Evolutionary conservation across 2,888 invertebrate species (phyloP).

Genomic region (Drosophila mimetica): DNA sequence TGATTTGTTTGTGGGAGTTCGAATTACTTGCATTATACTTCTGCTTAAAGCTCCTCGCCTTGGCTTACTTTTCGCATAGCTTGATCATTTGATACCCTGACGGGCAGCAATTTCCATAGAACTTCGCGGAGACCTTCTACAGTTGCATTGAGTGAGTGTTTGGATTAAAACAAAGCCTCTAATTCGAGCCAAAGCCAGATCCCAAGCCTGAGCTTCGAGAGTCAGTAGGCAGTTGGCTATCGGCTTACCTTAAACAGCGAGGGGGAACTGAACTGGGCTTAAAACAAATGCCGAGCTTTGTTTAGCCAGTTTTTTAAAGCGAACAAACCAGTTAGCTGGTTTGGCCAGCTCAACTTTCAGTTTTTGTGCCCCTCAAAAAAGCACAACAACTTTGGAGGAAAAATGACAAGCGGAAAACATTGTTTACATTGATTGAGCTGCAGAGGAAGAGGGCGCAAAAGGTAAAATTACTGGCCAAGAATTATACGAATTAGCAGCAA

Average conservation of each 20-base stretch:
- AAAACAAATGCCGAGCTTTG: conserved; percentile 39
- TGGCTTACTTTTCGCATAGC: conserved; percentile 32
- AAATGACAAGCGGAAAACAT: conserved; percentile 53
- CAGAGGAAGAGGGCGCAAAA: conserved; percentile 19
- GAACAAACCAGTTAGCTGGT: conserved; percentile 62
- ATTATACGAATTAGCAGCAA: conserved; percentile 61
- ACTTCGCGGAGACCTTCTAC: conserved; percentile 28
- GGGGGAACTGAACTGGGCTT: conserved; percentile 18
- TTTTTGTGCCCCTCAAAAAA: conserved; percentile 42
- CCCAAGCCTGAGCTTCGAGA: too few species aligned
- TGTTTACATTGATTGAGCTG: conserved; percentile 39
- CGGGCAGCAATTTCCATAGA: conserved; percentile 31
- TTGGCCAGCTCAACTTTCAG: conserved; percentile 66
- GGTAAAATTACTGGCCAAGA: conserved; percentile 30
- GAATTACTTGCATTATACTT: conserved; percentile 15
- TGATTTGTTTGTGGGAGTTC: background rate
- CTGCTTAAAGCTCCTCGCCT: conserved; percentile 25
- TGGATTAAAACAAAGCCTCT: conserved; percentile 31
- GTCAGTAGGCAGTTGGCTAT: conserved; percentile 32
- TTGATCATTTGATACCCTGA: conserved; percentile 36
- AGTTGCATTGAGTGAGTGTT: conserved; percentile 23
- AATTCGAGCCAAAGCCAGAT: too few species aligned
- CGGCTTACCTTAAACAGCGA: conserved; percentile 28
- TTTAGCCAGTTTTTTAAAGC: conserved; percentile 32
- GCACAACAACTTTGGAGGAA: conserved; percentile 2